These are phyloP conservation scores for Cheilosia vernalis DNA, from an alignment of 2,888 invertebrate genomes.

Conservation along the genomic window DNA sequence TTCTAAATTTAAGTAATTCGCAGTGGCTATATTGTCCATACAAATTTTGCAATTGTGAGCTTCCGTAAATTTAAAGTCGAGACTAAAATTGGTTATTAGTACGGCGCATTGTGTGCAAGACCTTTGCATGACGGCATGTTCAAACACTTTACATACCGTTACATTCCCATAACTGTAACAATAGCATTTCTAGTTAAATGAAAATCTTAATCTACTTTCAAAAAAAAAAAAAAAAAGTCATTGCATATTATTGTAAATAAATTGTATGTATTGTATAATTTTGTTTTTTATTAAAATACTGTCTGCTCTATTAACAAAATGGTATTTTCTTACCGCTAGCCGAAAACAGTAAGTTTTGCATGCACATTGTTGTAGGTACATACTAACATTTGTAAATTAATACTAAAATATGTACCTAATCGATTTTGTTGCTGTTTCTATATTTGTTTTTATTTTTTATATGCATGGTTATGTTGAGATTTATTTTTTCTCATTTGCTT, in stretches of 20 bases:
- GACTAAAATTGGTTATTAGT: no score
- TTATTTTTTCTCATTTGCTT: slow-evolving; percentile 6
- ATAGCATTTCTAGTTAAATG: no score
- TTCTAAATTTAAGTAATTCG: no score
- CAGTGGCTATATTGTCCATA: no score
- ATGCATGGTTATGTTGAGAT: slow-evolving; percentile 45
- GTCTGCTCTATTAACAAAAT: slow-evolving; percentile 66
- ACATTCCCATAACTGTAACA: no score
- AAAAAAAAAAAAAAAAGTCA: background rate
- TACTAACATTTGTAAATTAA: slow-evolving; percentile 39
- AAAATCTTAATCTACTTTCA: no score
- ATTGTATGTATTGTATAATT: slow-evolving; percentile 32
- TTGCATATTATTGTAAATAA: slow-evolving; percentile 43
- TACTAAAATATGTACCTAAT: slow-evolving; percentile 8
- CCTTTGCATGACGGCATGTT: no score
- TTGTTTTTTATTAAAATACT: slow-evolving; percentile 58
- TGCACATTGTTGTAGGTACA: slow-evolving; percentile 61
- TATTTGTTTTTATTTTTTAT: slow-evolving; percentile 4
- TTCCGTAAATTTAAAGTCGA: no score
- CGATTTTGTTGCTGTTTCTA: slow-evolving; percentile 49
- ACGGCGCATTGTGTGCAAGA: no score
- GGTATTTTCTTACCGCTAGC: slow-evolving; percentile 76
- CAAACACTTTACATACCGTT: no score
- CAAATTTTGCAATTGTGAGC: no score
- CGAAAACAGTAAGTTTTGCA: slow-evolving; percentile 77